Conservation (phyloP, 2,888 invertebrate genomes). For the Drosophila lacicola region DNA sequence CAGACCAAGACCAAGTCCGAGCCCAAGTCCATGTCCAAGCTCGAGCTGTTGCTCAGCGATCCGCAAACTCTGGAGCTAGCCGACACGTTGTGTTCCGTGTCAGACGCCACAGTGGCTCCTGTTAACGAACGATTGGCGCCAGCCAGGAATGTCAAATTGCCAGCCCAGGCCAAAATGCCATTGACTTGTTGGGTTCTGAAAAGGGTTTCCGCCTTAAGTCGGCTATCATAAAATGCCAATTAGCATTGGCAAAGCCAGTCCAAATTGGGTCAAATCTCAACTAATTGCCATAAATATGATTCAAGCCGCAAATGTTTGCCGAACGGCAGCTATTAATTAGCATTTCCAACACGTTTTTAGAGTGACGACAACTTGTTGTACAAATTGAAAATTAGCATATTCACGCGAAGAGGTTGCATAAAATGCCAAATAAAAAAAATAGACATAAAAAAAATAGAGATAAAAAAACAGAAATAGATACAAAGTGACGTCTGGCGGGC, state of each 20-base stretch:
- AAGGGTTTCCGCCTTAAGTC: conserved; percentile 13
- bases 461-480: conserved; percentile 25
- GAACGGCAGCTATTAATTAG: conserved; percentile 59
- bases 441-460: conserved; percentile 11
- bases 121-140: conserved; percentile 31
- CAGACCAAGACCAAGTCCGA: conserved; percentile 7
- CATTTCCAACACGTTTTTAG: conserved; percentile 75
- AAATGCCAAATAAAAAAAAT: conserved; percentile 67
- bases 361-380: conserved; percentile 46
- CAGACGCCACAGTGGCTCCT: conserved; percentile 12
- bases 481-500: conserved; percentile 35
- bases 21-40: background rate
- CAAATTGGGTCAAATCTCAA: conserved; percentile 69
- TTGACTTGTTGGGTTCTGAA: conserved; percentile 21
- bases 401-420: conserved; percentile 76
- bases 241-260: conserved; percentile 29
- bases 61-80: conserved; percentile 37
- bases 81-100: conserved; percentile 25
- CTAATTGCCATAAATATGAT: conserved; percentile 75
- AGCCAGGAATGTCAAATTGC: conserved; percentile 16
- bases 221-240: conserved; percentile 45
- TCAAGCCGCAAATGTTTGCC: conserved; percentile 53
- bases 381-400: conserved; percentile 68
- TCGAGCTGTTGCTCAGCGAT: conserved; percentile 43
- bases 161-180: conserved; percentile 11